These are phyloP conservation scores for Habropoda laboriosa DNA, from an alignment of 1,140 invertebrate genomes.

Conservation along the genomic window DNA sequence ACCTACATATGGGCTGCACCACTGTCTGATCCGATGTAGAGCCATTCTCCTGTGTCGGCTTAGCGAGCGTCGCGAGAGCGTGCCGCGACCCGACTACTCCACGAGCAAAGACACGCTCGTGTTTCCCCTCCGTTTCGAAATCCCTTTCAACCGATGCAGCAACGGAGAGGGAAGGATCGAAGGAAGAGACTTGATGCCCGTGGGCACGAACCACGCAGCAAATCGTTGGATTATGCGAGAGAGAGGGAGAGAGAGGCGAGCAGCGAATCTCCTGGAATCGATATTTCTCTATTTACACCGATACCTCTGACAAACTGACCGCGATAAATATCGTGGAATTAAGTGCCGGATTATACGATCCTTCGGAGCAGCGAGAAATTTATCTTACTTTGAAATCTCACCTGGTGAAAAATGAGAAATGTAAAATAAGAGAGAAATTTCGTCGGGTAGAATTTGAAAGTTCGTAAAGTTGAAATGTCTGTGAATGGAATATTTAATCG, in stretches of 20 bases:
- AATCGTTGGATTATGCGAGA: slow-evolving; percentile 37
- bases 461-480: too few species aligned
- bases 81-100: not conserved
- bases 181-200: not conserved
- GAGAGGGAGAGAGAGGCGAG: not conserved
- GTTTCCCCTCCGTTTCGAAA: not conserved
- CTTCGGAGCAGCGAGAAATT: not conserved
- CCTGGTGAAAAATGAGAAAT: not conserved
- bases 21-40: slow-evolving; percentile 63
- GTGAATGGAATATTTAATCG: too few species aligned
- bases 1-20: slow-evolving; percentile 73
- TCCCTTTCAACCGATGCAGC: not conserved
- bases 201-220: not conserved
- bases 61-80: slow-evolving; percentile 32
- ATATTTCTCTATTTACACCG: slow-evolving; percentile 25
- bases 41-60: slow-evolving; percentile 42
- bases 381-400: not conserved
- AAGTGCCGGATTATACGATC: not conserved
- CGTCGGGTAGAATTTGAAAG: too few species aligned
- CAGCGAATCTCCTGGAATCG: not conserved
- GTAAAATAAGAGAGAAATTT: too few species aligned
- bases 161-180: not conserved
- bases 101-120: not conserved
- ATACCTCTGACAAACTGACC: not conserved
- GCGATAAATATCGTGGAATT: slow-evolving; percentile 23